Evolutionary conservation across 2,888 invertebrate genomes (phyloP).

Genomic region (Mongoloraphidia duomilia): DNA sequence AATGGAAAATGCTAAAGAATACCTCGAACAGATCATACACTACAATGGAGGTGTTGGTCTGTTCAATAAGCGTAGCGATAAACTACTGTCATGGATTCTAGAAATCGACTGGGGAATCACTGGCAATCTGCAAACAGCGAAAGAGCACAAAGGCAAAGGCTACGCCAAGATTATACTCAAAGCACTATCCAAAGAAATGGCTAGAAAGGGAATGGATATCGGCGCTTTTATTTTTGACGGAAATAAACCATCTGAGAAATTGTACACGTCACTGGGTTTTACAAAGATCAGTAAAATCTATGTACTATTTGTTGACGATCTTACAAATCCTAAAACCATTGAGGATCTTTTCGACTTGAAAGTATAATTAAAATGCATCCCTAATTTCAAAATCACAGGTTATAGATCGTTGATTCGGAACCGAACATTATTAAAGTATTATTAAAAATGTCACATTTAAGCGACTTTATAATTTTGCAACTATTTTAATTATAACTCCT

Average conservation of each 20-base stretch:
- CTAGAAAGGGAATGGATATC: constrained; percentile 21
- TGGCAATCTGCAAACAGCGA: constrained; percentile 25
- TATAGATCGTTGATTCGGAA: too few species aligned
- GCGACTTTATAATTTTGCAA: too few species aligned
- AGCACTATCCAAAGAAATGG: constrained; percentile 21
- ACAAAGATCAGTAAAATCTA: background rate
- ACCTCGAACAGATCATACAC: constrained; percentile 23
- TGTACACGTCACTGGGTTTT: constrained; percentile 26
- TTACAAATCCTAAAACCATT: too few species aligned
- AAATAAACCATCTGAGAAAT: constrained; percentile 21
- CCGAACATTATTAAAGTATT: too few species aligned
- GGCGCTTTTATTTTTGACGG: constrained; percentile 22
- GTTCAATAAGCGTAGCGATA: constrained; percentile 16
- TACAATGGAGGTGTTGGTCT: constrained; percentile 25
- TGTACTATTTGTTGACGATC: too few species aligned
- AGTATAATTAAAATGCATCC: too few species aligned
- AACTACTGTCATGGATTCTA: constrained; percentile 24
- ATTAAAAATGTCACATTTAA: too few species aligned
- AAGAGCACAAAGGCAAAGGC: constrained; percentile 25
- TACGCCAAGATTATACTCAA: constrained; percentile 25
- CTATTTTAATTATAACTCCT: too few species aligned
- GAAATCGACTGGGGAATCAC: constrained; percentile 26
- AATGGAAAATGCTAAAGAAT: constrained; percentile 20
- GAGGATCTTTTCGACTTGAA: too few species aligned
- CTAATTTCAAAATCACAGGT: too few species aligned